A percentile compares a stretch with the other conserved stretches of the same genome.
Evolutionary conservation across 2,888 invertebrate genomes (phyloP).

Genomic region (Priocnemis perturbator): DNA sequence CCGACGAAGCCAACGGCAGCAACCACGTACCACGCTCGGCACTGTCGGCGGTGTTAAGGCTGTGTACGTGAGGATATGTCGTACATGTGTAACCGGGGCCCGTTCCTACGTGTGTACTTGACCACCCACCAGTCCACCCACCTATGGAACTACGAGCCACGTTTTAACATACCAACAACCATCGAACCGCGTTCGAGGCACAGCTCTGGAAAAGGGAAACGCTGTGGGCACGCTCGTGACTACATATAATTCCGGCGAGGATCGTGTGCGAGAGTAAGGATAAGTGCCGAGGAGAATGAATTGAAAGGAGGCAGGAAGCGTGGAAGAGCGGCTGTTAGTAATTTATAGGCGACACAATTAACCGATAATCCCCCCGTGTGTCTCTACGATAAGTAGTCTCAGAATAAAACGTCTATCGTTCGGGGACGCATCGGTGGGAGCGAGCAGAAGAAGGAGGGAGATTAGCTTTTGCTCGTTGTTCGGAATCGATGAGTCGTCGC

Average conservation of each 20-base stretch:
- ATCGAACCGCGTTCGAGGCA: conserved; percentile 30
- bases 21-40: conserved; percentile 6
- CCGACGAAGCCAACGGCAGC: conserved; percentile 40
- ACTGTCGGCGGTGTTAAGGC: background rate
- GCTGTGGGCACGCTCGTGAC: conserved; percentile 5
- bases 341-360: too few relatives aligned
- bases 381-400: background rate
- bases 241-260: background rate
- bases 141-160: conserved; percentile 43
- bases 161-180: conserved; percentile 43
- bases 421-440: conserved; percentile 2
- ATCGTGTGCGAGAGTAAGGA: background rate
- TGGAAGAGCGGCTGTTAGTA: too few relatives aligned
- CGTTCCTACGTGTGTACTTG: conserved; percentile 46
- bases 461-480: conserved; percentile 15
- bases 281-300: background rate
- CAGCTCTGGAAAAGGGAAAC: conserved; percentile 21
- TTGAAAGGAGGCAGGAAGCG: background rate
- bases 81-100: conserved; percentile 32
- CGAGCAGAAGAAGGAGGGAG: background rate
- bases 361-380: background rate
- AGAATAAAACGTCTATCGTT: background rate
- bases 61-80: conserved; percentile 45
- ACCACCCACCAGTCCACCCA: conserved; percentile 58
- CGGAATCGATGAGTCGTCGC: conserved; percentile 37